Conservation (phyloP, 2,113 vertebrate species). For the Tachycineta bicolor region DNA sequence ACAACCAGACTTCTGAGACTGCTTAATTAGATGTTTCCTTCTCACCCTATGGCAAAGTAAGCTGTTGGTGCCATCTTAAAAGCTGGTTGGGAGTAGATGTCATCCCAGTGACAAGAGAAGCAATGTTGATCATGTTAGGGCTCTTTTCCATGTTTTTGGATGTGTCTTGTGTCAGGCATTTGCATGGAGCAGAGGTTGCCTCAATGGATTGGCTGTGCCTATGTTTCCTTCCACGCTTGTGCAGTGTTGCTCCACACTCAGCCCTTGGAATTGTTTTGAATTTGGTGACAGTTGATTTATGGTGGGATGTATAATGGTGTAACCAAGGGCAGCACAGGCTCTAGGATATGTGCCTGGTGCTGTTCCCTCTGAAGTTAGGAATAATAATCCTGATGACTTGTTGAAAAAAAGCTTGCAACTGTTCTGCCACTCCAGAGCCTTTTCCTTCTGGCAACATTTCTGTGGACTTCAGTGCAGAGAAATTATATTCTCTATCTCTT, state of each 20-base stretch:
- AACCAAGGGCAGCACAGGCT: background rate
- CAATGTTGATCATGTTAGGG: background rate
- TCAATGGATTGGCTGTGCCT: background rate
- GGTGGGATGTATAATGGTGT: background rate
- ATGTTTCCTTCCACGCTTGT: background rate
- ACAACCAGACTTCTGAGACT: background rate
- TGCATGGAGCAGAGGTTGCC: background rate
- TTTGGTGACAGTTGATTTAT: background rate
- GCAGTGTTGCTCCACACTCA: background rate
- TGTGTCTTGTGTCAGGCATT: background rate
- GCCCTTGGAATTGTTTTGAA: background rate
- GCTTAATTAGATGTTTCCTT: slow-evolving; percentile 11
- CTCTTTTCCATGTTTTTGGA: background rate
- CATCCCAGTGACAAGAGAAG: background rate
- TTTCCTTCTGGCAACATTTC: background rate
- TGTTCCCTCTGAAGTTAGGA: slow-evolving; percentile 14
- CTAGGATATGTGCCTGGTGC: background rate
- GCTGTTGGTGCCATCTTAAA: background rate
- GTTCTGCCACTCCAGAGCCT: background rate
- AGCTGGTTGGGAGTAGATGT: background rate
- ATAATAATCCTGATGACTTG: background rate
- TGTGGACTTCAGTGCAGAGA: background rate
- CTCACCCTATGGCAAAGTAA: background rate
- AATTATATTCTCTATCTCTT: background rate
- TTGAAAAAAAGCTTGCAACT: background rate